Evolutionary conservation across 2,797 vertebrate species (phyloP), one percentile per base, ranked within the genome.

Genomic region (Sebastes baramenuke): DNA sequence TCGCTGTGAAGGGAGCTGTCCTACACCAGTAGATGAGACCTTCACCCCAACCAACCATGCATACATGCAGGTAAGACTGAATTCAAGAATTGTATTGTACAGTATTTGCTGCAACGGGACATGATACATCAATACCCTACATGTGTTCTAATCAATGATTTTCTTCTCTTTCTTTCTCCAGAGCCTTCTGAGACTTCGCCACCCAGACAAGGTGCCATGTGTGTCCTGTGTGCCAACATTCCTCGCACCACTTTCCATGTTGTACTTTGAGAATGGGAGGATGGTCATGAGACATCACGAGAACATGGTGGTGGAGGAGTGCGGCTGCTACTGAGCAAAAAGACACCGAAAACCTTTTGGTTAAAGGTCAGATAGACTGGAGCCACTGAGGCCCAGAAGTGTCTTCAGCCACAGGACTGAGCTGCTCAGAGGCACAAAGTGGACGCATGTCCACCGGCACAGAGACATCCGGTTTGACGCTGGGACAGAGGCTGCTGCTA

Each of bases 31-130:
- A 20, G 96, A 98, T 0, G 97, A 97, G 91, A 96, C 86, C 58
- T 96, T 97, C 84, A 94, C 94, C 3, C 96, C 97, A 25, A 98
- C 97, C 6, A 98, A 98, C 87, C 97, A 98, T 0, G 97, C 97
- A 0, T 98, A 97, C 91, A 97, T 98, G 79, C 97, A 97, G 97
- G 97, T 98, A 95, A 95, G 94, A 70, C 20, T 24, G 8, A 58
- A 27, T 16, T 14, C 7, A 8, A 52, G 24, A 49, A 16, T 30
- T 10, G 61, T 8, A 52, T 30, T 36, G 18, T 61, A 5, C 12
- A 20, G 9, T 24, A 29, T 66, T 36, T 61, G 20, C 4, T 54
- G 25, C 29, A 42, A 49, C 1, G 11, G 6, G 18, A 29, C 16
- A 38, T 66, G 22, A 52, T 16, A 22, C 22, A 20, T 1, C 11